Conservation (phyloP, 2,888 invertebrate genomes). For the Polietes domitor region DNA sequence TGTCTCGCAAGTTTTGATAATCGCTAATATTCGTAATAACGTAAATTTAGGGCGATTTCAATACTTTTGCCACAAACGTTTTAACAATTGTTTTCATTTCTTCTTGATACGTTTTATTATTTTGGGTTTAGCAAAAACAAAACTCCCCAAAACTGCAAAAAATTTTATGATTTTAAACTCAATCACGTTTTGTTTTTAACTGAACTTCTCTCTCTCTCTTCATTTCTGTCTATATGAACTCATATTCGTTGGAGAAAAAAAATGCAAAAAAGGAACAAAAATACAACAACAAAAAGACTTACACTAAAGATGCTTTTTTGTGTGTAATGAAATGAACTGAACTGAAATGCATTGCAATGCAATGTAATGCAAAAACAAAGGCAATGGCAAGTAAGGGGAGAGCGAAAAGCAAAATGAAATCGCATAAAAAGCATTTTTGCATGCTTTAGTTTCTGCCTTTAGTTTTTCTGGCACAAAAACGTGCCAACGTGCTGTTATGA, state of each 20-base stretch:
- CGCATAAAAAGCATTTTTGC: constrained; percentile 56
- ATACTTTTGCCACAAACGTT: not conserved
- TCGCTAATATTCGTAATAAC: too few relatives aligned
- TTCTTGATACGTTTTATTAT: not conserved
- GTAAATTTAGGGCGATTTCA: not conserved
- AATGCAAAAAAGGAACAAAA: not conserved
- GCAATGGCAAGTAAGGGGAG: not conserved
- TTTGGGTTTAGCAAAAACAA: not conserved
- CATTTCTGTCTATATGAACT: constrained; percentile 22
- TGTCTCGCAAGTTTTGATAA: too few relatives aligned
- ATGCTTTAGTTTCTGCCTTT: constrained; percentile 65
- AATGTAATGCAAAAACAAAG: constrained; percentile 5
- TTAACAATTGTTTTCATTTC: not conserved
- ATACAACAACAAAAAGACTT: not conserved
- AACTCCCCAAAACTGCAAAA: not conserved
- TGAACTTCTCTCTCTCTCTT: not conserved
- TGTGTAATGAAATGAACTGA: constrained; percentile 25
- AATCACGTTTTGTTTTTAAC: constrained; percentile 57
- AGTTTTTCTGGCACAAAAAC: constrained; percentile 66
- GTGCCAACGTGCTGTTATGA: constrained; percentile 65
- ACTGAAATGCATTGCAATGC: too few relatives aligned
- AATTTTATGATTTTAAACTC: constrained; percentile 63
- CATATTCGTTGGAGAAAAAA: constrained; percentile 36
- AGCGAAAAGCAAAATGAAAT: constrained; percentile 25
- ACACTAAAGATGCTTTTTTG: constrained; percentile 57